Percentiles rank a stretch among this genome's conserved stretches.
These are phyloP conservation scores for Phengaris arion DNA, from an alignment of 2,888 invertebrate species.

Conservation along the genomic window DNA sequence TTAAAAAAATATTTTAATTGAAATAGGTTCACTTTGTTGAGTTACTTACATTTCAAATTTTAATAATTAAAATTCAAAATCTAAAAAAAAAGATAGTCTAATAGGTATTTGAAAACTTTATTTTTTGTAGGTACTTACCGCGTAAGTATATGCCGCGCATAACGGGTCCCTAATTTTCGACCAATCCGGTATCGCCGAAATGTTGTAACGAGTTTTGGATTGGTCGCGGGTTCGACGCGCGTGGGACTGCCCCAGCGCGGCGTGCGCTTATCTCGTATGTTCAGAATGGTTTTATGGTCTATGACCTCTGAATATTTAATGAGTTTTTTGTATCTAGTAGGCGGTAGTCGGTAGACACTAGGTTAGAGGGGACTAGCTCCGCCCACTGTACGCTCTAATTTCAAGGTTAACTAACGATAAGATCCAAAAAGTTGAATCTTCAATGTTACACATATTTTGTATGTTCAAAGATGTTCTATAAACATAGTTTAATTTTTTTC, in stretches of 20 bases:
- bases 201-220: not conserved
- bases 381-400: not conserved
- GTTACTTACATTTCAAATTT: too few species aligned
- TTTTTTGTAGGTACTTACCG: not conserved
- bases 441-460: too few species aligned
- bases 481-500: too few species aligned
- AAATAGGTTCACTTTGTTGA: too few species aligned
- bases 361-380: not conserved
- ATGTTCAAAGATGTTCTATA: too few species aligned
- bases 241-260: not conserved
- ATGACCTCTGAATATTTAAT: slow-evolving; percentile 3
- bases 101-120: not conserved
- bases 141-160: not conserved
- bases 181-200: not conserved
- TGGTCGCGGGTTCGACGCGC: not conserved
- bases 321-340: not conserved
- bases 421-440: too few species aligned
- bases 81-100: too few species aligned
- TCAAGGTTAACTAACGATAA: too few species aligned
- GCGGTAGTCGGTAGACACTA: slow-evolving; percentile 7
- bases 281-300: not conserved
- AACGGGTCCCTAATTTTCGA: not conserved
- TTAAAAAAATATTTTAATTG: too few species aligned
- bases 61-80: too few species aligned
- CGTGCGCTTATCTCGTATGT: slow-evolving; percentile 2